Evolutionary conservation across 2,888 invertebrate species (phyloP).

Genomic region (Brenthis ino): DNA sequence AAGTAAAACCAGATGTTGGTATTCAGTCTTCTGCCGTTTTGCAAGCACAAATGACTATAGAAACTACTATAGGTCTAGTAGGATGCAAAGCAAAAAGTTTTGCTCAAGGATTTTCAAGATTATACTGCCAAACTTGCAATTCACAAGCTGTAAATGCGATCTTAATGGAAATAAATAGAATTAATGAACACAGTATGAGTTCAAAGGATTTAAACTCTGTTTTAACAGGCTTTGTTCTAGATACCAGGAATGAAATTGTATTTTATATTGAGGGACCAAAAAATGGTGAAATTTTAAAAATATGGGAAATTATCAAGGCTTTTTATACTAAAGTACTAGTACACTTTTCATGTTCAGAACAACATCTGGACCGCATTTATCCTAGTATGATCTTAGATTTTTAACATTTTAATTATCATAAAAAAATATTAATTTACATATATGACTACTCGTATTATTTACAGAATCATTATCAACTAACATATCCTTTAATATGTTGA

Average conservation of each 20-base stretch:
- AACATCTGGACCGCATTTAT: constrained; percentile 60
- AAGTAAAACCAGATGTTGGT: constrained; percentile 47
- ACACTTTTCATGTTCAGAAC: constrained; percentile 59
- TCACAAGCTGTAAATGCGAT: constrained; percentile 48
- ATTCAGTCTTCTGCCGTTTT: constrained; percentile 57
- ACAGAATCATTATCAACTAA: constrained; percentile 54
- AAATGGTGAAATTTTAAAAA: constrained; percentile 58
- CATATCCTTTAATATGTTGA: constrained; percentile 60
- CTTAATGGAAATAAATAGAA: constrained; percentile 51
- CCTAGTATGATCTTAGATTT: constrained; percentile 50
- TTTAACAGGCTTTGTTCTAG: constrained; percentile 68
- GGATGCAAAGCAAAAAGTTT: constrained; percentile 59
- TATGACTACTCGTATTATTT: constrained; percentile 13
- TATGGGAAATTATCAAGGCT: constrained; percentile 64
- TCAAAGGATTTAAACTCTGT: constrained; percentile 44
- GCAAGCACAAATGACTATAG: constrained; percentile 66
- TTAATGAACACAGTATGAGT: constrained; percentile 52
- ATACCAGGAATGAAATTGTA: constrained; percentile 57
- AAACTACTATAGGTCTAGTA: constrained; percentile 64
- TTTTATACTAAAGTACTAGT: constrained; percentile 56
- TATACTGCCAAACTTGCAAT: constrained; percentile 55
- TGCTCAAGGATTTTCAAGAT: constrained; percentile 54
- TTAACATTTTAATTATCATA: background rate
- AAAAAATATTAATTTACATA: background rate
- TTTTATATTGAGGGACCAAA: constrained; percentile 66